phyloP scores from a whole-genome alignment of 2,113 vertebrate species.

The Recurvirostra avosetta region DNA sequence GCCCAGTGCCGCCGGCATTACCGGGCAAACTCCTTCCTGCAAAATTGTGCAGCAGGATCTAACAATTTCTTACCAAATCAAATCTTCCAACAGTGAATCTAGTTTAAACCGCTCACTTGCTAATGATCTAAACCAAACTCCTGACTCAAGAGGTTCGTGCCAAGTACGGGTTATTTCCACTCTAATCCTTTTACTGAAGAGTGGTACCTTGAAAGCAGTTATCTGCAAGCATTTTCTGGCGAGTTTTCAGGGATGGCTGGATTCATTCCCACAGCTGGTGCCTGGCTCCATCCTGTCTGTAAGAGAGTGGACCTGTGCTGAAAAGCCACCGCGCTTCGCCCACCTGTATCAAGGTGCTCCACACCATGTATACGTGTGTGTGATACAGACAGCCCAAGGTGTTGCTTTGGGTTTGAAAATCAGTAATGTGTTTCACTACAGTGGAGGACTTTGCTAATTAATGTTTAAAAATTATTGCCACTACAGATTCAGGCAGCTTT shows the following conservation, averaged over 20 bases:
- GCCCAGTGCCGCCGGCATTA: background rate
- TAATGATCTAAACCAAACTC: background rate
- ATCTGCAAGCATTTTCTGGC: background rate
- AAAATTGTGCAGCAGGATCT: background rate
- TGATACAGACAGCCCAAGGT: background rate
- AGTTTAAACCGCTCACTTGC: background rate
- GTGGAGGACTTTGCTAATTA: background rate
- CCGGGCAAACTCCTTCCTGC: background rate
- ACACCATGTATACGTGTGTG: fast-evolving
- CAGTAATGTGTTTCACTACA: background rate
- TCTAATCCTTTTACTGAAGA: background rate
- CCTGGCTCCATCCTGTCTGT: background rate
- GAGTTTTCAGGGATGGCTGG: background rate
- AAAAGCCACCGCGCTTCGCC: background rate
- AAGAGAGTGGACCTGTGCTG: background rate
- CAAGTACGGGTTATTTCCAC: background rate
- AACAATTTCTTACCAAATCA: background rate
- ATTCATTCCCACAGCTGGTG: background rate
- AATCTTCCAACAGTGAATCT: background rate
- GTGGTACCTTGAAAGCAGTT: background rate
- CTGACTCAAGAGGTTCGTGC: background rate
- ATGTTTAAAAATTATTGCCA: background rate
- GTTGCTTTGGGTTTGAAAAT: background rate
- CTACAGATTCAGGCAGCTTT: background rate
- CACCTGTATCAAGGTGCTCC: background rate